Evolutionary conservation across 2,888 invertebrate genomes (phyloP), one percentile per base, ranked within the genome.

Genomic region (Subacronicta megacephala): DNA sequence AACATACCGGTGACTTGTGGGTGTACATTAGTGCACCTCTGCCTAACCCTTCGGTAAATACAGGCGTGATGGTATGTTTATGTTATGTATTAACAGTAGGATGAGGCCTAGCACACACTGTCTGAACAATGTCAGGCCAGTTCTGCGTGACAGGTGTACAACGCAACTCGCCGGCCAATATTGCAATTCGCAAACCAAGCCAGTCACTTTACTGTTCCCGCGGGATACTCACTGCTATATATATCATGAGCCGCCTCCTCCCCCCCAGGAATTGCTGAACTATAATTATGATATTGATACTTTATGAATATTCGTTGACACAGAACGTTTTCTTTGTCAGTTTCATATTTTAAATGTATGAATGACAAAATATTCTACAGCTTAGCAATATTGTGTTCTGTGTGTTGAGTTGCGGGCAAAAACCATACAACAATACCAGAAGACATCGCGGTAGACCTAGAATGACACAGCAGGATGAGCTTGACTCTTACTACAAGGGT

Each of bases 191-290:
- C 77, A 73, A 68, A 75, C 80, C 79, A 80, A 81, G 74, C 79
- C 83, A 80, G 81, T 78, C 86, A 75, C 75, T 83, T 84, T 86
- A 89, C 78, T 77, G 78, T 83, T 67, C 90, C 85, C 88, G 58
- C 65, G 88, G 87, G 88, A 84, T 66, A 20, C 44, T 18, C 59
- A 57, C 80, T 81, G 75, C 78, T 81, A 83, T 81, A 83, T 81
- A 83, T 81, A 85, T 85, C 83, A 77, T 59, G 60, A 56, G 18
- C 63, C 52, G 38, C 52, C 64, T 37, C 72, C 13, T 33, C 41
- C 47, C 56, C 54, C 74, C 43, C 36, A 44, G 35, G 49, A 47
- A 50, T 57, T 68, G 47, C 70, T 68, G 57, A 68, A 40, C 63
- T 61, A 55, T 61, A 64, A 69, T 73, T 69, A 72, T 61, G 38